Conservation (phyloP, 2,888 invertebrate genomes). For the Mythimna impura region DNA sequence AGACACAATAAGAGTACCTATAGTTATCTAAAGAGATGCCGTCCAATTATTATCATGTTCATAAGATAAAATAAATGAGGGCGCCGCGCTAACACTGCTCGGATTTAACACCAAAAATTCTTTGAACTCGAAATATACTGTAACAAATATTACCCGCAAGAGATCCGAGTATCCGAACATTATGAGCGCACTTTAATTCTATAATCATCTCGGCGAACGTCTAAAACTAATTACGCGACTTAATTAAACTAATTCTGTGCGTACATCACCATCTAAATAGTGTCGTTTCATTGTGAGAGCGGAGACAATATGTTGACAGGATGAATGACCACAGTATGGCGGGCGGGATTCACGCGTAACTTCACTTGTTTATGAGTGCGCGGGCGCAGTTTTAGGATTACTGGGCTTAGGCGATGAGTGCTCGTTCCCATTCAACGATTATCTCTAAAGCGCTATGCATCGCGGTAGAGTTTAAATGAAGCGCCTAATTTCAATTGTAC, state of each 20-base stretch:
- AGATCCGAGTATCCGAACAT: conserved; percentile 71
- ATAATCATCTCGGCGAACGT: conserved; percentile 74
- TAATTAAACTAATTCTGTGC: conserved; percentile 86
- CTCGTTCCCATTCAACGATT: conserved; percentile 86
- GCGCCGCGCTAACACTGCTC: conserved; percentile 60
- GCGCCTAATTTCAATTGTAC: conserved; percentile 90
- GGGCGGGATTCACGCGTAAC: conserved; percentile 86
- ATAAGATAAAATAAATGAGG: conserved; percentile 70
- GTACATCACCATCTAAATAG: conserved; percentile 87
- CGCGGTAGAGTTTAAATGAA: conserved; percentile 81
- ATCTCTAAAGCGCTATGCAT: conserved; percentile 84
- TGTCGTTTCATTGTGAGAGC: conserved; percentile 85
- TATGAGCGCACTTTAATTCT: conserved; percentile 73
- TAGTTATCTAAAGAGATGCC: conserved; percentile 58
- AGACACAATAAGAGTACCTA: conserved; percentile 35
- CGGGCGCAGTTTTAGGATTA: conserved; percentile 87
- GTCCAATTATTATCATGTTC: conserved; percentile 71
- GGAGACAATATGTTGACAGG: conserved; percentile 89
- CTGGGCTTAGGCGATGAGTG: conserved; percentile 87
- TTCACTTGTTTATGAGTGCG: conserved; percentile 86
- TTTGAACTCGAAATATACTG: conserved; percentile 76
- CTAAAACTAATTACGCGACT: conserved; percentile 86
- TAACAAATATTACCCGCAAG: conserved; percentile 72
- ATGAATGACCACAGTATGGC: conserved; percentile 88
- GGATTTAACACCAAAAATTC: conserved; percentile 75